Conservation (phyloP, 2,888 invertebrate species). For the Melitaea athalia region DNA sequence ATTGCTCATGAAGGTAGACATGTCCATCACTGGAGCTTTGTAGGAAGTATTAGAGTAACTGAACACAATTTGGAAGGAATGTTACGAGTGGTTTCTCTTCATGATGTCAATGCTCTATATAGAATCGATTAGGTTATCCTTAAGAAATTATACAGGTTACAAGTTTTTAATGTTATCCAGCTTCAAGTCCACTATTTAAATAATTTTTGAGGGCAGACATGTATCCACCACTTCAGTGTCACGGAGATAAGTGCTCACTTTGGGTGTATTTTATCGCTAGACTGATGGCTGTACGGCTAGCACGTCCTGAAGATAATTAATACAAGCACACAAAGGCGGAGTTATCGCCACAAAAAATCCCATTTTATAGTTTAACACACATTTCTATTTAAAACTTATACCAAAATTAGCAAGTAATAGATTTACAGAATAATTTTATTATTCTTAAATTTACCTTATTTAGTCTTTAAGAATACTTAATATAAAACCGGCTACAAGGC, state of each 20-base stretch:
- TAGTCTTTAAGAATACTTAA: too few relatives aligned
- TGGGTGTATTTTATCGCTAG: background rate
- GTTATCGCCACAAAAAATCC: background rate
- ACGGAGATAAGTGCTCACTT: background rate
- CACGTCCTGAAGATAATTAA: background rate
- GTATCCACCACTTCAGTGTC: background rate
- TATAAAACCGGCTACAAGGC: too few relatives aligned
- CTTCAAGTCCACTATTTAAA: slow-evolving; percentile 1
- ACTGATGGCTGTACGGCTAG: background rate
- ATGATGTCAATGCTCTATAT: background rate
- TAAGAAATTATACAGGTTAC: background rate
- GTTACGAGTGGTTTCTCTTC: background rate
- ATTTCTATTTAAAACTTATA: too few relatives aligned
- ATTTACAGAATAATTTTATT: too few relatives aligned
- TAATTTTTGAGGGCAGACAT: background rate
- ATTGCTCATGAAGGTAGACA: background rate
- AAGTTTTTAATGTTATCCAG: slow-evolving; percentile 1
- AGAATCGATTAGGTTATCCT: background rate
- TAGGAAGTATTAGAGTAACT: background rate
- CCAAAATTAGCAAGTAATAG: too few relatives aligned
- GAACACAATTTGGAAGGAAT: background rate
- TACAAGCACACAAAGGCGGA: slow-evolving; percentile 2
- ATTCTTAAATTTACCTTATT: too few relatives aligned
- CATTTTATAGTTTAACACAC: background rate
- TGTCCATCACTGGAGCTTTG: slow-evolving; percentile 1